Conservation (phyloP, 2,797 vertebrate genomes). For the Etheostoma nigrum region DNA sequence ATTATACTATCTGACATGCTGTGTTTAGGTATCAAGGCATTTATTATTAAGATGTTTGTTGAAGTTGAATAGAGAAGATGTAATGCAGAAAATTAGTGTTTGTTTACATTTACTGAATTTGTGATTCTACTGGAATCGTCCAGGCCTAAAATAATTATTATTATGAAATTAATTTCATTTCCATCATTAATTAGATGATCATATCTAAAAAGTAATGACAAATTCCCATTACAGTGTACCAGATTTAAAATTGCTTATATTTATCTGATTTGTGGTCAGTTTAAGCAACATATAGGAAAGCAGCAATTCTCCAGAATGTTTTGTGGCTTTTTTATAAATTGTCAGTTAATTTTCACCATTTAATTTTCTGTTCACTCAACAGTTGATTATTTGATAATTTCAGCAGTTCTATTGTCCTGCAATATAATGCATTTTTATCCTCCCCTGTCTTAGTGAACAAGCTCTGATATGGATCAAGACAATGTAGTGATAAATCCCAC, state of each 20-base stretch:
- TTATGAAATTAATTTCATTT: neutral
- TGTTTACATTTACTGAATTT: slow-evolving; percentile 31
- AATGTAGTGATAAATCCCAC: neutral
- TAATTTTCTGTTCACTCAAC: neutral
- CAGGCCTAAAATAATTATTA: neutral
- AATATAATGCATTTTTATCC: neutral
- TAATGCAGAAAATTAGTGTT: neutral
- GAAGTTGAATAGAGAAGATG: neutral
- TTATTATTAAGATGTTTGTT: neutral
- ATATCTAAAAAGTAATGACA: neutral
- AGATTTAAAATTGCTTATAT: neutral
- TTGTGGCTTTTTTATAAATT: slow-evolving; percentile 5
- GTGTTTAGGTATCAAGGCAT: neutral
- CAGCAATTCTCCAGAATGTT: neutral
- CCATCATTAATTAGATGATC: neutral
- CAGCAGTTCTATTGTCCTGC: neutral
- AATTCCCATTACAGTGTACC: neutral
- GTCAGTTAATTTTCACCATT: neutral
- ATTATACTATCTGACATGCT: slow-evolving; percentile 10
- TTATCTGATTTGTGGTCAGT: neutral
- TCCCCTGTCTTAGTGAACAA: slow-evolving; percentile 2
- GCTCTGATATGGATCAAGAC: slow-evolving; percentile 6
- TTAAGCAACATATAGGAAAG: neutral
- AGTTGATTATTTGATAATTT: slow-evolving; percentile 14
- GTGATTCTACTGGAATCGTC: neutral